Conservation (phyloP, 2,888 invertebrate genomes). For the Eupithecia exiguata region DNA sequence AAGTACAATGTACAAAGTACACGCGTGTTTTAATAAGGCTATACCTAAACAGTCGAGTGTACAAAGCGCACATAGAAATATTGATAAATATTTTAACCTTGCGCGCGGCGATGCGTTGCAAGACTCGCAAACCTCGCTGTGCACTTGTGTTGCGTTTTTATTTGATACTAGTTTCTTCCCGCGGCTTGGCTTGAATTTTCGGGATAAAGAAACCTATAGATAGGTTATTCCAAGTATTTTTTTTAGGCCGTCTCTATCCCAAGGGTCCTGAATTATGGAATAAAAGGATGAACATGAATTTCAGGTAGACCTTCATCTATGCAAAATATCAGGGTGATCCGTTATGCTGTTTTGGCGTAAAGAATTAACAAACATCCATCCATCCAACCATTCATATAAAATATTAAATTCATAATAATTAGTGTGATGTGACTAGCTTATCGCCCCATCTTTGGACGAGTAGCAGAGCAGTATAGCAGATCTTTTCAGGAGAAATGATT, state of each 20-base stretch:
- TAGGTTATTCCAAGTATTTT: not conserved
- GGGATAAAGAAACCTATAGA: no score
- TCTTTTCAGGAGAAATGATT: no score
- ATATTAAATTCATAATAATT: no score
- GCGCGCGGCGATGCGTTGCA: slow-evolving; percentile 43
- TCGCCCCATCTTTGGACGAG: no score
- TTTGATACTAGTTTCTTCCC: not conserved
- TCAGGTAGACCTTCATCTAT: not conserved
- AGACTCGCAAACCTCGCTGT: slow-evolving; percentile 17
- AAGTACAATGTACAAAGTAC: no score
- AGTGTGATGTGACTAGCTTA: not conserved
- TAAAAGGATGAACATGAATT: not conserved
- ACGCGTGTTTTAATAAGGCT: not conserved
- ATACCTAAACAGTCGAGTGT: not conserved
- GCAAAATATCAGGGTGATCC: not conserved
- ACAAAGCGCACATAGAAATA: slow-evolving; percentile 34
- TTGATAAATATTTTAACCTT: slow-evolving; percentile 43
- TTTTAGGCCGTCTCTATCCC: not conserved
- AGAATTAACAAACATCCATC: not conserved
- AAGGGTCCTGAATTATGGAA: not conserved
- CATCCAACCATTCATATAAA: no score
- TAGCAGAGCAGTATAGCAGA: no score
- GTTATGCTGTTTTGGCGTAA: not conserved
- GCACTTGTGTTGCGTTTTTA: slow-evolving; percentile 7
- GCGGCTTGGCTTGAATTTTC: not conserved